Base-by-base conservation (phyloP, 2,797 vertebrate species). In the Hoplostethus mediterraneus region DNA sequence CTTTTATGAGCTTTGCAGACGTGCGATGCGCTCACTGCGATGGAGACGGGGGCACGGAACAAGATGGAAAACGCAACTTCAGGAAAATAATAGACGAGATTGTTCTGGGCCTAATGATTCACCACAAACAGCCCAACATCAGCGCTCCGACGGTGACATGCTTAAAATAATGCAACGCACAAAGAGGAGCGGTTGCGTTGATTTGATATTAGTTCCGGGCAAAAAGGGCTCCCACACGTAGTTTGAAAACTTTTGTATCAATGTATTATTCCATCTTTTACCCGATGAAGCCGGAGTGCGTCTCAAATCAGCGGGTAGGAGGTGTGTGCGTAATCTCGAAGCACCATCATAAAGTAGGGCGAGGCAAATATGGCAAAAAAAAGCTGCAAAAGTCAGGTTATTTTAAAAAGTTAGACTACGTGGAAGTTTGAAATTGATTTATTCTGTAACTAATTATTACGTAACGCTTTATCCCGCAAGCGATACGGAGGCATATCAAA, bases 1-100 rank as follows among this genome's bases (percentile, higher is more conserved):
- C 76, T 87, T 90, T 88, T 87, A 91, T 84, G 83, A 83, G 87
- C 84, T 86, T 61, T 84, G 83, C 72, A 73, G 80, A 84, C 70
- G 66, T 58, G 48, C 33, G 73, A 80, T 82, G 85, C 64, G 79
- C 75, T 78, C 79, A 71, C 44, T 78, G 81, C 55, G 73, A 89
- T 83, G 75, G 77, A 80, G 77, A 59, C 63, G 45, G 63, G 63
- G 64, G 77, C 69, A 75, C 45, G 25, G 65, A 59, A 52, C 17
- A 67, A 67, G 53, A 87, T 65, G 63, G 61, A 80, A 78, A 79
- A 85, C 52, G 56, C 71, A 71, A 84, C 58, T 82, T 83, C 13
- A 17, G 55, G 28, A 5, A 60, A 16, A 65, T 55, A 44, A 63
- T 16, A 1, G 38, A 68, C 31, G 6, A 8, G 14, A 66, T 58